phyloP scores from a whole-genome alignment of 2,888 invertebrate species.

The Tridacna gigas region DNA sequence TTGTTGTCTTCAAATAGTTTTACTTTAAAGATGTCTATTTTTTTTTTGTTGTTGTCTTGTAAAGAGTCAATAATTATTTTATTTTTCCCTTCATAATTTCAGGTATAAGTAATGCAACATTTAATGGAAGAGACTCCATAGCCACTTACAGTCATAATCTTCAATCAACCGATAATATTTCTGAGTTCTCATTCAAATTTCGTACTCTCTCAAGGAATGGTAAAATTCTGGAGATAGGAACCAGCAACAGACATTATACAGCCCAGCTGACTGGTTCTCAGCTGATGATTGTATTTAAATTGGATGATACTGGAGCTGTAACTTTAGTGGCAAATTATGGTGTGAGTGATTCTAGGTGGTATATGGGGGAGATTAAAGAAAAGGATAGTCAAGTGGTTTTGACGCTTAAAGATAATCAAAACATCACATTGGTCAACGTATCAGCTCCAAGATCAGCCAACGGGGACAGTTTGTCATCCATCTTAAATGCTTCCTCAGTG shows the following conservation, averaged over 20 bases:
- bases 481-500: constrained; percentile 24
- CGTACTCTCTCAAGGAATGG: constrained; percentile 88
- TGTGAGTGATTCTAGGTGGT: constrained; percentile 72
- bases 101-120: constrained; percentile 92
- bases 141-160: constrained; percentile 87
- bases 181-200: constrained; percentile 83
- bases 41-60: too few relatives aligned
- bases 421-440: constrained; percentile 30
- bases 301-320: constrained; percentile 50
- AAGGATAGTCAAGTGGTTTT: constrained; percentile 45
- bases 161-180: constrained; percentile 87
- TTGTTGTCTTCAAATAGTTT: too few relatives aligned
- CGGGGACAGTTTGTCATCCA: constrained; percentile 31
- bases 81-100: constrained; percentile 29
- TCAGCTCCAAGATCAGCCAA: constrained; percentile 19
- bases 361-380: constrained; percentile 59
- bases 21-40: too few relatives aligned
- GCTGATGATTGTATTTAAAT: constrained; percentile 67
- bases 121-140: constrained; percentile 90
- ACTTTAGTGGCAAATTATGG: constrained; percentile 35
- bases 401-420: constrained; percentile 48
- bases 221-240: constrained; percentile 89
- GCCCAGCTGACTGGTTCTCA: constrained; percentile 67
- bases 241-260: constrained; percentile 64
- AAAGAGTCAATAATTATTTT: too few relatives aligned